Evolutionary conservation across 2,888 invertebrate species (phyloP), one percentile per base, ranked within the genome.

Genomic region (Trichopria drosophilae): DNA sequence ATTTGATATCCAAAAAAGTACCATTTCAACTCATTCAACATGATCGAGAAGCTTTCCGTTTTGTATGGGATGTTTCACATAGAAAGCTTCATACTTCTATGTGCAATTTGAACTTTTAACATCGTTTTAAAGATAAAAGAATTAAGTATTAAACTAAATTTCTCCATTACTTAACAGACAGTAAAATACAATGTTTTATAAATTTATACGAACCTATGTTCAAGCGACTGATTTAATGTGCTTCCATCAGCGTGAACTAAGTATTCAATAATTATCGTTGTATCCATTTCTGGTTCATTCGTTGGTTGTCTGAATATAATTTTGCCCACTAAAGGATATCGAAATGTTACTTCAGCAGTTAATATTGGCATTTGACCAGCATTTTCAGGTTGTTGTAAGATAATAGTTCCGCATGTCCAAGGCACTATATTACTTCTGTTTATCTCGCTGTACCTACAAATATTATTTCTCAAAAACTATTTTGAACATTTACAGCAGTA

Each of bases 241-340:
- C 88, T 83, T 0, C 93, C 93, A 73, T 95, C 93, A 0, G 90
- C 89, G 73, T 94, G 93, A 22, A 93, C 85, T 64, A 96, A 77
- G 67, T 87, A 86, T 72, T 93, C 92, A 23, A 92, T 81, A 51
- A 92, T 83, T 19, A 95, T 80, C 0, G 87, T 85, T 1, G 95
- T 95, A 62, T 95, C 95, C 49, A 87, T 83, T 82, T 87, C 87
- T 0, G 90, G 89, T 64, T 87, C 82, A 53, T 90, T 86, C 40
- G 78, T 81, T 0, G 88, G 85, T 75, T 95, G 94, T 1, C 91
- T 80, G 64, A 96, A 85, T 31, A 93, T 74, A 31, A 95, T 84
- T 47, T 85, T 79, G 0, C 94, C 95, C 1, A 93, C 93, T 15
- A 94, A 79, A 0, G 95, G 96, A 77, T 93, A 95, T 4, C 88